A percentile compares a stretch with the other conserved stretches of the same genome.
These are phyloP conservation scores for Apodemus speciosus DNA, from an alignment of 2,113 vertebrate species.

Conservation along the genomic window DNA sequence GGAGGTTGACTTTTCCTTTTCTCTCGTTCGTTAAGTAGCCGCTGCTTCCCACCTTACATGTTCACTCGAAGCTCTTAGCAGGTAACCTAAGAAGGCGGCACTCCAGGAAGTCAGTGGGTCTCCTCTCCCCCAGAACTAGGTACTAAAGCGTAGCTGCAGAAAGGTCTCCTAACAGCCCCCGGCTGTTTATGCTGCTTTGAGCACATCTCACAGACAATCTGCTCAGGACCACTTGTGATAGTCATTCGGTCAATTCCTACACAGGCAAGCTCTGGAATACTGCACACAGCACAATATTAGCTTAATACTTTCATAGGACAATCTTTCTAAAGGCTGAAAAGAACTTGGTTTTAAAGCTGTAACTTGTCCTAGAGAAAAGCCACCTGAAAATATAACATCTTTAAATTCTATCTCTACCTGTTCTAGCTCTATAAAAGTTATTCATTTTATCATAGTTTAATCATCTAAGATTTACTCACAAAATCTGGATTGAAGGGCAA, in stretches of 20 bases:
- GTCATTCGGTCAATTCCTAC: not conserved
- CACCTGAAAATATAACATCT: not conserved
- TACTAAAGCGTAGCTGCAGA: not conserved
- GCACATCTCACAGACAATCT: not conserved
- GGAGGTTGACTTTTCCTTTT: constrained; percentile 8
- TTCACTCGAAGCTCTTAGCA: constrained; percentile 17
- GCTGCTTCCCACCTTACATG: not conserved
- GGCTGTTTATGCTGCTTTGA: not conserved
- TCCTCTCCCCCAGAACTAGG: not conserved
- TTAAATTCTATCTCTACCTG: not conserved
- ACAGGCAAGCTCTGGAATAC: not conserved
- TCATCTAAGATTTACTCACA: constrained; percentile 24
- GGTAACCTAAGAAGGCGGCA: constrained; percentile 13
- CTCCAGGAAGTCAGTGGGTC: not conserved
- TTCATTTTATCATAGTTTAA: not conserved
- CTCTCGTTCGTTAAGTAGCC: constrained; percentile 31
- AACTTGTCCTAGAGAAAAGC: not conserved
- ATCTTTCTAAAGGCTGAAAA: constrained; percentile 16
- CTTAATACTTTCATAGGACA: not conserved
- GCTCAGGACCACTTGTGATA: not conserved
- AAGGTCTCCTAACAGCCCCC: not conserved
- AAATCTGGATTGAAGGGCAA: not conserved
- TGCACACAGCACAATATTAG: not conserved
- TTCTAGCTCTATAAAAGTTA: not conserved
- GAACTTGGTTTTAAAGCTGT: not conserved